Evolutionary conservation across 2,888 invertebrate genomes (phyloP).

Genomic region (Suillia variegata): DNA sequence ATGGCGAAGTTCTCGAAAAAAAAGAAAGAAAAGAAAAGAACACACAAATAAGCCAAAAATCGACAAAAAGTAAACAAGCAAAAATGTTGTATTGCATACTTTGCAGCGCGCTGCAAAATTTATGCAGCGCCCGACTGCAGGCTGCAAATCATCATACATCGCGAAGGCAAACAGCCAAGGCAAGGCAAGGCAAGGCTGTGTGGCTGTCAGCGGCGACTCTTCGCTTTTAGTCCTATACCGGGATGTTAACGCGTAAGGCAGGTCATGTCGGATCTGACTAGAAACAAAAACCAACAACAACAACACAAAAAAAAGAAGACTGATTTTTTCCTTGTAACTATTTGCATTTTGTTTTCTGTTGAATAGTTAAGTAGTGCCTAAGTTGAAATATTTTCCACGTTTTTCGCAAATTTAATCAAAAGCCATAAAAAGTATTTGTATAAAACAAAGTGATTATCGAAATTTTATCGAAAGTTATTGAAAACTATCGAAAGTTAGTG

Average conservation of each 20-base stretch:
- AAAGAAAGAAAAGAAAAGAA: not conserved
- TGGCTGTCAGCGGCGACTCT: too few species aligned
- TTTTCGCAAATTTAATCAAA: constrained; percentile 29
- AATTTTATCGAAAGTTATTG: not conserved
- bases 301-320: too few species aligned
- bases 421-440: constrained; percentile 22
- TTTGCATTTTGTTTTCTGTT: too few species aligned
- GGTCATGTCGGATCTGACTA: constrained; percentile 58
- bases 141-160: not conserved
- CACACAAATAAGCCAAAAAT: not conserved
- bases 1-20: not conserved
- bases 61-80: not conserved
- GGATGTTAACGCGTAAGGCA: constrained; percentile 62
- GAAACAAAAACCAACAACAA: too few species aligned
- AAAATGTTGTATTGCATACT: constrained; percentile 1
- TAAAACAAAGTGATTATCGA: constrained; percentile 11
- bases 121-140: constrained; percentile 7
- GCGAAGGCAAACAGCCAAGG: constrained; percentile 6
- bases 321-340: not conserved
- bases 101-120: constrained; percentile 10
- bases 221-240: constrained; percentile 61
- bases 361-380: not conserved
- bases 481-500: too few species aligned
- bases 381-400: not conserved
- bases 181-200: not conserved